phyloP scores from a whole-genome alignment of 2,113 vertebrate genomes.

The Orthonyx spaldingii region DNA sequence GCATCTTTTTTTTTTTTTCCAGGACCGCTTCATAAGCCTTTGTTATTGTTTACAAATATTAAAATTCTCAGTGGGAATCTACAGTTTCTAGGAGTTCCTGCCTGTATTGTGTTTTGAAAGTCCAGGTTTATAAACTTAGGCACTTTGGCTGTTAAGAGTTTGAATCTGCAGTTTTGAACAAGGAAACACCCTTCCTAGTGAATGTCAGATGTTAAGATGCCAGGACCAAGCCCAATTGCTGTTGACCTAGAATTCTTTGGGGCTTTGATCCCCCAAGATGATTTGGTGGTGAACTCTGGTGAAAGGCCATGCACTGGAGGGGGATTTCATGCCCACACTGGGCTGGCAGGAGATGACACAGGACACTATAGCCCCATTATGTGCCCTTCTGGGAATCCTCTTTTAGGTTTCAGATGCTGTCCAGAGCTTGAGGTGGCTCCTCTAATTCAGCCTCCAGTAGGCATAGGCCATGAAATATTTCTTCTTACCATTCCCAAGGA shows the following conservation, averaged over 20 bases:
- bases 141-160: background rate
- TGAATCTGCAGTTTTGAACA: background rate
- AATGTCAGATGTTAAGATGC: background rate
- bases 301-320: background rate
- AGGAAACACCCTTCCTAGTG: background rate
- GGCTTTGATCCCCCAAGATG: background rate
- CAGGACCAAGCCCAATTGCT: background rate
- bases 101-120: background rate
- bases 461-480: background rate
- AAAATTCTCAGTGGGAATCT: background rate
- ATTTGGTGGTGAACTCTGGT: background rate
- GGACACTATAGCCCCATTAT: rapidly evolving
- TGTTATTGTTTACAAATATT: background rate
- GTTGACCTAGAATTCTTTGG: background rate
- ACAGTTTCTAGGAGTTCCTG: background rate
- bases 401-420: background rate
- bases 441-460: background rate
- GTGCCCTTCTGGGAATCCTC: background rate
- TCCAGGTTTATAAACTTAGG: background rate
- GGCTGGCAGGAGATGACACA: background rate
- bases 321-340: background rate
- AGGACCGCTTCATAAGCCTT: background rate
- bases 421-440: background rate
- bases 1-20: background rate
- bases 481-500: background rate